Conservation (phyloP, 2,113 vertebrate species). For the Coracopsis vasa region DNA sequence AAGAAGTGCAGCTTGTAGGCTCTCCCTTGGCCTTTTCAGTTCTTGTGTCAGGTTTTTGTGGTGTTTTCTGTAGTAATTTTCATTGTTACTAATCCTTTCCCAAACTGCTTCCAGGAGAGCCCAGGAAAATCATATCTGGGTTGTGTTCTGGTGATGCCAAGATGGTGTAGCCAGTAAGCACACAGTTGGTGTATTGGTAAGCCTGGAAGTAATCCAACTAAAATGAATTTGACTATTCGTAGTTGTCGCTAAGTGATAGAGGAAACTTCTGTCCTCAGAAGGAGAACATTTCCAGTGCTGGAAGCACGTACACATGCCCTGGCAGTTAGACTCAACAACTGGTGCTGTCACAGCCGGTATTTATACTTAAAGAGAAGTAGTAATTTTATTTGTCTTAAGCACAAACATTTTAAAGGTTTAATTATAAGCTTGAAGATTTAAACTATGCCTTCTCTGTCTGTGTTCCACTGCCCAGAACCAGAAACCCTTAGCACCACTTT, state of each 20-base stretch:
- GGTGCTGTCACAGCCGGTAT: neutral
- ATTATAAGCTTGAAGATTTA: neutral
- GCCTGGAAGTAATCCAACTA: neutral
- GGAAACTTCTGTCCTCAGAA: neutral
- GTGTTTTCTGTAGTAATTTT: neutral
- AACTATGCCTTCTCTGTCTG: neutral
- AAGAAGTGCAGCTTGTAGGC: neutral
- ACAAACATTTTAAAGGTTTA: neutral
- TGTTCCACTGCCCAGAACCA: neutral
- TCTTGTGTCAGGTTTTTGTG: neutral
- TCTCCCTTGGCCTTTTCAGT: neutral
- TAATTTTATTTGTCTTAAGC: neutral
- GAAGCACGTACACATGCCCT: too few species aligned
- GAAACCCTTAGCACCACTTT: neutral
- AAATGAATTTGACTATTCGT: neutral
- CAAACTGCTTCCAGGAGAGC: neutral
- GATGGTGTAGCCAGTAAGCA: neutral
- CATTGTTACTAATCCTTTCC: neutral
- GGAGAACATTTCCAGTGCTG: neutral
- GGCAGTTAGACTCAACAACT: neutral
- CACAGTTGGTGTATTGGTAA: neutral
- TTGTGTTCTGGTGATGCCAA: neutral
- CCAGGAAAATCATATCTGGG: neutral
- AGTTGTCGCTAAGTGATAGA: neutral
- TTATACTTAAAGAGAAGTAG: neutral